Evolutionary conservation across 2,888 invertebrate genomes (phyloP).

Genomic region (Lasioglossum lativentre): DNA sequence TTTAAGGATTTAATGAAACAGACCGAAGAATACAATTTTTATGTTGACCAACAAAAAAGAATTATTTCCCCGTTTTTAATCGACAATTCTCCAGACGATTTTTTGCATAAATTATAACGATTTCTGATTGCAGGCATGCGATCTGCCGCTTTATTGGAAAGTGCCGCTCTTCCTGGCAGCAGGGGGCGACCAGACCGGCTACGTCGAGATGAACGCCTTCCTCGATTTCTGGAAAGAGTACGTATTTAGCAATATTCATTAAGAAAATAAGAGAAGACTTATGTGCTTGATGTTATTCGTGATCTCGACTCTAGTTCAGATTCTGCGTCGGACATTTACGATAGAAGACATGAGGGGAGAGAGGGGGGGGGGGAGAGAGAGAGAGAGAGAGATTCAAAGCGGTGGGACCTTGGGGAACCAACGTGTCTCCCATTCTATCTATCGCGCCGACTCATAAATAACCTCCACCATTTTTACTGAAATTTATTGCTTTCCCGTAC

Average conservation of each 20-base stretch:
- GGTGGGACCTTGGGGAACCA: not conserved
- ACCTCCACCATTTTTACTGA: not conserved
- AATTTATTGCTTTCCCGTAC: slow-evolving; percentile 5
- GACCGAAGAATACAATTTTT: too few relatives aligned
- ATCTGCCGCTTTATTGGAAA: slow-evolving; percentile 98
- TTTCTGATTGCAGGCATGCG: slow-evolving; percentile 89
- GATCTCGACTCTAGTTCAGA: not conserved
- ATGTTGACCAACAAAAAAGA: not conserved
- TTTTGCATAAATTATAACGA: not conserved
- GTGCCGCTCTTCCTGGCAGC: slow-evolving; percentile 96
- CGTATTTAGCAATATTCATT: slow-evolving; percentile 79
- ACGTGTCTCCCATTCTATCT: slow-evolving; percentile 4
- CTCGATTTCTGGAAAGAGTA: slow-evolving; percentile 97
- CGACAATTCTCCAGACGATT: not conserved
- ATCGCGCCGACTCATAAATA: not conserved
- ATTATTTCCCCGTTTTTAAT: not conserved
- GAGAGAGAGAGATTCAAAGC: not conserved
- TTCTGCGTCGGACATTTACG: not conserved
- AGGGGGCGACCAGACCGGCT: slow-evolving; percentile 90
- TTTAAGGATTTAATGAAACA: not conserved
- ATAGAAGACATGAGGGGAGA: not conserved
- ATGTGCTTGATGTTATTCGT: not conserved
- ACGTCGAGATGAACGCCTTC: slow-evolving; percentile 93
- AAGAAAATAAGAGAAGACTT: not conserved
- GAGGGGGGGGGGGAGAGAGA: not conserved